Base-by-base conservation (phyloP, 2,797 vertebrate genomes). In the Dendrocincla fuliginosa region DNA sequence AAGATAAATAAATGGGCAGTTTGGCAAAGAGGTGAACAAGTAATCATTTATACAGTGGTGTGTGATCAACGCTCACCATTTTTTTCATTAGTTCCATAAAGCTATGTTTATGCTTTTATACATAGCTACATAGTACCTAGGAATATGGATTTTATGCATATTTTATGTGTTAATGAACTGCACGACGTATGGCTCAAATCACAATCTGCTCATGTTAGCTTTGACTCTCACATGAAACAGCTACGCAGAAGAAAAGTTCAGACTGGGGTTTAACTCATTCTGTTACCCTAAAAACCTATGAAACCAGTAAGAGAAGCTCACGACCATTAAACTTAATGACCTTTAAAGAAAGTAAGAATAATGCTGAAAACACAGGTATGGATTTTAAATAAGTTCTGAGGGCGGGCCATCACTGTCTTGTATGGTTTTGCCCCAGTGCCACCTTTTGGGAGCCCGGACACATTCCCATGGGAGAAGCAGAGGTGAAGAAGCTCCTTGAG, bases 111-210 rank as follows among this genome's bases (percentile, higher is more conserved):
- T 75, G 57, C 11, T 60, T 85, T 69, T 65, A 61, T 42, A 69
- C 27, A 57, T 18, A 60, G 35, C 61, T 81, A 41, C 55, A 47
- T 19, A 59, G 56, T 50, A 46, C 60, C 28, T 89, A 37, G 83
- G 89, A 93, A 87, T 94, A 81, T 61, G 69, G 53, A 90, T 94
- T 84, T 81, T 56, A 89, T 88, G 73, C 42, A 84, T 93, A 91
- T 81, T 93, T 81, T 71, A 64, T 77, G 53, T 76, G 76, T 55
- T 91, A 94, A 91, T 5, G 5, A 91, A 49, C 42, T 39, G 50
- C 60, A 75, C 57, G 88, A 84, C 2, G 11, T 92, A 81, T 82
- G 77, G 77, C 53, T 95, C 73, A 87, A 77, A 81, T 91, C 68
- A 83, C 42, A 32, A 75, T 91, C 79, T 93, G 79, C n/a, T 92